Conservation (phyloP, 2,888 invertebrate genomes). For the Tuta absoluta region DNA sequence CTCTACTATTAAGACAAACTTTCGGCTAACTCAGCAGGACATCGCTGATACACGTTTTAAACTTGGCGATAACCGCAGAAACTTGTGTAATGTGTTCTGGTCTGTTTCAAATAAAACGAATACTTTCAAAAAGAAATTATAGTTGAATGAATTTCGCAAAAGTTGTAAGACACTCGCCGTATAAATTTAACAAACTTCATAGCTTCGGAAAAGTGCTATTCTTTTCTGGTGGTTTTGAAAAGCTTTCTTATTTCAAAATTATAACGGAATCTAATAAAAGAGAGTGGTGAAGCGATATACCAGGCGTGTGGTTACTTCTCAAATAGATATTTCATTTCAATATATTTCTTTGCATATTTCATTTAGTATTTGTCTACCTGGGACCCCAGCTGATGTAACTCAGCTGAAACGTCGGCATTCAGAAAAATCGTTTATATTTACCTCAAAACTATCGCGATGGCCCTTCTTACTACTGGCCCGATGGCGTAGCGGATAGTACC, state of each 20-base stretch:
- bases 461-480: too few species aligned
- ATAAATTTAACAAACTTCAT: constrained; percentile 15
- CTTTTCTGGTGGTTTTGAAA: neutral
- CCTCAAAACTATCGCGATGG: too few species aligned
- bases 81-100: neutral
- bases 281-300: neutral
- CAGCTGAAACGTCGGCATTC: too few species aligned
- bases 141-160: constrained; percentile 6
- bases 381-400: too few species aligned
- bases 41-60: constrained; percentile 1
- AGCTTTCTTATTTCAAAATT: neutral
- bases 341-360: too few species aligned
- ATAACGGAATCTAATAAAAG: neutral
- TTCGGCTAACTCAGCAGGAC: neutral
- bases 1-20: too few species aligned
- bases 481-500: too few species aligned
- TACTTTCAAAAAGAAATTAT: constrained; percentile 11
- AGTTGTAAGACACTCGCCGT: constrained; percentile 12
- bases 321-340: too few species aligned
- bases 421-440: too few species aligned
- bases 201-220: neutral
- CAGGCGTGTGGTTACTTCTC: neutral
- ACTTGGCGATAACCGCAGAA: neutral
- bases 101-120: neutral
- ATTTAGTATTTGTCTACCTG: too few species aligned